Conservation (phyloP, 2,113 vertebrate genomes). For the Microtus ochrogaster region DNA sequence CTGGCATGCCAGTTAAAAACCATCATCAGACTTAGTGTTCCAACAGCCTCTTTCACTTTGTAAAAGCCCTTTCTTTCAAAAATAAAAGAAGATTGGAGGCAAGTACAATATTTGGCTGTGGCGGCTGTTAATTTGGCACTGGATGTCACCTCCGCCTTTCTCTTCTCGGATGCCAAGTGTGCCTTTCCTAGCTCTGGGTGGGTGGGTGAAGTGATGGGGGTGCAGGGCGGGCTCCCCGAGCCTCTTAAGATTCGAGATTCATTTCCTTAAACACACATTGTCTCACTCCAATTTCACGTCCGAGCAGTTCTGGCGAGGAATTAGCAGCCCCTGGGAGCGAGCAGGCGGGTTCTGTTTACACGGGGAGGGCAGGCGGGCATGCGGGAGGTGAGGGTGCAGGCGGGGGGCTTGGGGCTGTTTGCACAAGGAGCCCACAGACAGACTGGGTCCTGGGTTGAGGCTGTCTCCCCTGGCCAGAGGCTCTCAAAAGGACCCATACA, state of each 20-base stretch:
- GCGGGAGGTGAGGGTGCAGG: neutral
- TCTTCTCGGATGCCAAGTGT: slow-evolving; percentile 70
- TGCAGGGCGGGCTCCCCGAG: slow-evolving; percentile 66
- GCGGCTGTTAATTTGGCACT: slow-evolving; percentile 86
- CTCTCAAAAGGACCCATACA: neutral
- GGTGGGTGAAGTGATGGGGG: slow-evolving; percentile 76
- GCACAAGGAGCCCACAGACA: neutral
- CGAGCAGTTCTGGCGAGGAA: slow-evolving; percentile 74
- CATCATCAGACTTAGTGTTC: slow-evolving; percentile 72
- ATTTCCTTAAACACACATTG: slow-evolving; percentile 81
- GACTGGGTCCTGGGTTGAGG: neutral
- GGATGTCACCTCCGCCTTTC: slow-evolving; percentile 84
- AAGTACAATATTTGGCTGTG: slow-evolving; percentile 85
- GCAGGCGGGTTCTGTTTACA: slow-evolving; percentile 73
- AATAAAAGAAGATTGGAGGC: slow-evolving; percentile 84
- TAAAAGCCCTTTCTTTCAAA: slow-evolving; percentile 80
- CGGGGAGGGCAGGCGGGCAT: neutral
- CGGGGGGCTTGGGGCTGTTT: slow-evolving; percentile 15
- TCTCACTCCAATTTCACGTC: slow-evolving; percentile 78
- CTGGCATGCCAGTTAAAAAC: slow-evolving; percentile 59
- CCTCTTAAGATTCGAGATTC: slow-evolving; percentile 82
- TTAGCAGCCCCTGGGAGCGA: slow-evolving; percentile 76
- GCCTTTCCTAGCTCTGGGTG: slow-evolving; percentile 72
- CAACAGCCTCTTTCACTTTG: slow-evolving; percentile 82
- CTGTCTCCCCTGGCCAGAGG: neutral